Evolutionary conservation across 2,888 invertebrate species (phyloP).

Genomic region (Agrotis segetum): DNA sequence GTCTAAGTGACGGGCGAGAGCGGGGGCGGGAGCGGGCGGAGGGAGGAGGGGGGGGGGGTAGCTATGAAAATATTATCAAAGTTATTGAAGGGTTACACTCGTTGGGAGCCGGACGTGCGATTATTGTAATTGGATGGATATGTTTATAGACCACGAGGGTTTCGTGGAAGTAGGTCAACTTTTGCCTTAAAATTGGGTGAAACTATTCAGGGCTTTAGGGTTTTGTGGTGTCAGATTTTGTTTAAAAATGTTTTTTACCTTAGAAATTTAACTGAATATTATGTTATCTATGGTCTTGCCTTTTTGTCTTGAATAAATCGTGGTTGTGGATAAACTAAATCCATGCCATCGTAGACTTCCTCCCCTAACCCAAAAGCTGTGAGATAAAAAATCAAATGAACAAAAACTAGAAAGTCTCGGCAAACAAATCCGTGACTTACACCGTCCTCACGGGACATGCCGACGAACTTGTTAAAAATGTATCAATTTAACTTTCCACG

Average conservation of each 20-base stretch:
- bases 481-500: conserved; percentile 81
- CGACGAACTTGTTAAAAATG: conserved; percentile 79
- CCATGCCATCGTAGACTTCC: not conserved
- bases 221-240: not conserved
- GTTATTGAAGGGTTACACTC: conserved; percentile 65
- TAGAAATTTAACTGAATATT: not conserved
- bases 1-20: conserved; percentile 46
- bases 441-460: conserved; percentile 58
- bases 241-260: not conserved
- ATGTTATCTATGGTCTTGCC: too few species aligned
- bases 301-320: too few species aligned
- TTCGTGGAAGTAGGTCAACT: conserved; percentile 27
- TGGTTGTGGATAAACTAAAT: not conserved
- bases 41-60: conserved; percentile 1
- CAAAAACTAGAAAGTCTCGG: conserved; percentile 26
- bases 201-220: not conserved
- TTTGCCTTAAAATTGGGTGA: conserved; percentile 6
- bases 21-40: conserved; percentile 26
- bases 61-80: conserved; percentile 64
- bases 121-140: conserved; percentile 65
- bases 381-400: conserved; percentile 4
- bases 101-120: conserved; percentile 54
- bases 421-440: conserved; percentile 52
- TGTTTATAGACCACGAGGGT: conserved; percentile 50
- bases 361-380: not conserved